A percentile compares a stretch with the other conserved stretches of the same genome.
phyloP scores from a whole-genome alignment of 2,888 invertebrate genomes.

The Caenorhabditis sulstoni region DNA sequence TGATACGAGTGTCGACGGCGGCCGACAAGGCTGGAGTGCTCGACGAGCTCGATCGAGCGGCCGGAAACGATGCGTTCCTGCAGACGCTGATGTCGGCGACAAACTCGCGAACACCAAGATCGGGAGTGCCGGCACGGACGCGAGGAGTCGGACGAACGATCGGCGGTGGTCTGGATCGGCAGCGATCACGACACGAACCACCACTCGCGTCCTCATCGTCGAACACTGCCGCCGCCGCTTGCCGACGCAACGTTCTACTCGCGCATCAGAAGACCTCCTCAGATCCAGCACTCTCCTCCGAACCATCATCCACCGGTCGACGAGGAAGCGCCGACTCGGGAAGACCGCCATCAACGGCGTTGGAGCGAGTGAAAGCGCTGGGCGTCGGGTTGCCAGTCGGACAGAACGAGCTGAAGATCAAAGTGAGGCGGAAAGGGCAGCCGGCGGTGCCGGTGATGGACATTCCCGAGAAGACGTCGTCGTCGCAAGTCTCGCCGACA shows the following conservation, averaged over 20 bases:
- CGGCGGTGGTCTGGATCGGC: constrained; percentile 50
- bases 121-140: constrained; percentile 32
- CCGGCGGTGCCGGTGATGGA: constrained; percentile 62
- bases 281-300: no score
- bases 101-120: constrained; percentile 59
- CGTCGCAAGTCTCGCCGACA: constrained; percentile 58
- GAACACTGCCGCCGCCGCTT: neutral
- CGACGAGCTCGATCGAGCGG: constrained; percentile 72
- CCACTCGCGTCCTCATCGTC: neutral
- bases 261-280: constrained; percentile 14
- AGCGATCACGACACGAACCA: constrained; percentile 45
- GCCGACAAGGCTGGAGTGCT: constrained; percentile 68
- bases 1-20: constrained; percentile 60
- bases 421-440: constrained; percentile 66
- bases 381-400: constrained; percentile 49
- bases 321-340: constrained; percentile 1
- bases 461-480: neutral
- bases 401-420: constrained; percentile 49
- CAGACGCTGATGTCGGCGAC: constrained; percentile 60
- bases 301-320: constrained; percentile 1
- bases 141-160: constrained; percentile 32
- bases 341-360: constrained; percentile 15
- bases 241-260: constrained; percentile 11
- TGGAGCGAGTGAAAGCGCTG: constrained; percentile 43
- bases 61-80: constrained; percentile 58